A percentile compares a stretch with the other conserved stretches of the same genome.
Evolutionary conservation across 2,888 invertebrate species (phyloP).

Genomic region (Trissonchulus latispiculum): DNA sequence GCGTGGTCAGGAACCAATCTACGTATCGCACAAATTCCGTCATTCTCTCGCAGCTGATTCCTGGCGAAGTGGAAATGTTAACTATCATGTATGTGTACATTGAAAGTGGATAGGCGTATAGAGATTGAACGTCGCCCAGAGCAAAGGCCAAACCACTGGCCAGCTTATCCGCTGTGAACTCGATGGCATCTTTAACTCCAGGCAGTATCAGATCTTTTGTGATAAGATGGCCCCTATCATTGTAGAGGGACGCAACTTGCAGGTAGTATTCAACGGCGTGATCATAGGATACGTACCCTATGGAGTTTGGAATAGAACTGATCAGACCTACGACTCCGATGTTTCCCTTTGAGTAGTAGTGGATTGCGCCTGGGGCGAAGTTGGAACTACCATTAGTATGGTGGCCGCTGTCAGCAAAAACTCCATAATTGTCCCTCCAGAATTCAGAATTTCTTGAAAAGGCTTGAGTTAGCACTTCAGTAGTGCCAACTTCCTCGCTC

Average conservation of each 20-base stretch:
- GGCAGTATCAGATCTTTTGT: not conserved
- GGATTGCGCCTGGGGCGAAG: too few species aligned
- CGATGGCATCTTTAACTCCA: not conserved
- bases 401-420: too few species aligned
- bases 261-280: not conserved
- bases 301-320: not conserved
- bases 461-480: not conserved
- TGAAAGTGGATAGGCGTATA: slow-evolving; percentile 2
- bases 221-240: not conserved
- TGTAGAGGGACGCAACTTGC: slow-evolving; percentile 11
- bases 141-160: not conserved
- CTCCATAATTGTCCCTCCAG: not conserved
- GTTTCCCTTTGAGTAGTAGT: not conserved
- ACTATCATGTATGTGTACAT: slow-evolving; percentile 12
- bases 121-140: not conserved
- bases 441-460: not conserved
- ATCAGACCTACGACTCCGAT: not conserved
- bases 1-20: not conserved
- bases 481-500: too few species aligned
- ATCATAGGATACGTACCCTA: slow-evolving; percentile 11
- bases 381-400: too few species aligned
- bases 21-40: slow-evolving; percentile 6
- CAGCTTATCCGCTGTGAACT: not conserved
- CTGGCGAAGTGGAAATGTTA: slow-evolving; percentile 1
- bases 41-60: slow-evolving; percentile 8